A percentile compares a stretch with the other conserved stretches of the same genome.
Conservation (phyloP, 2,797 vertebrate species). For the Bradypodion pumilum region DNA sequence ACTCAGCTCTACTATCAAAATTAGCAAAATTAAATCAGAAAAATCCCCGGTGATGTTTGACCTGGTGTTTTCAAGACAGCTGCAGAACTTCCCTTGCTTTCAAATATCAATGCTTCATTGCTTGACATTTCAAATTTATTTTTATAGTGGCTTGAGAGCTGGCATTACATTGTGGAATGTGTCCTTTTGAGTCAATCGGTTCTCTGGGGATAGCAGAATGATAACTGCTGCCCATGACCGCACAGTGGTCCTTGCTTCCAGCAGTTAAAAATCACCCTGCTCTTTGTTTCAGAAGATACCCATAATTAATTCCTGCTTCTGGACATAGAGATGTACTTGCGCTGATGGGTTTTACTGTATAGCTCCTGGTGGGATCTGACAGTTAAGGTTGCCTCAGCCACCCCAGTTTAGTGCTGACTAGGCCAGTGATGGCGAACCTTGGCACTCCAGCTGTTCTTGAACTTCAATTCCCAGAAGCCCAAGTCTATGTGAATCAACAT, state of each 20-base stretch:
- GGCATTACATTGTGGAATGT: accelerated
- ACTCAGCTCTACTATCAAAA: background rate
- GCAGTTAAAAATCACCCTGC: background rate
- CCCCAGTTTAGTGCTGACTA: background rate
- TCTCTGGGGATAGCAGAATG: background rate
- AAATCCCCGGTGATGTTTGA: background rate
- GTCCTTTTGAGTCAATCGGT: background rate
- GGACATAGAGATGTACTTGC: background rate
- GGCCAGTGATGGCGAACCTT: too few relatives aligned
- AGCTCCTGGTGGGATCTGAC: background rate
- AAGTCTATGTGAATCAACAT: too few relatives aligned
- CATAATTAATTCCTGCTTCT: slow-evolving; percentile 10
- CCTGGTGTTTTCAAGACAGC: background rate
- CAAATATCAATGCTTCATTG: background rate
- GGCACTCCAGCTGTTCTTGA: too few relatives aligned
- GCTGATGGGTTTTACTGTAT: background rate
- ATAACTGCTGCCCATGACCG: accelerated
- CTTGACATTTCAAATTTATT: background rate
- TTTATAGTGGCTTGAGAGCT: background rate
- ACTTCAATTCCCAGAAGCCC: too few relatives aligned
- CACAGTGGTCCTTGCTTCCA: background rate
- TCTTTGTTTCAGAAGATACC: background rate
- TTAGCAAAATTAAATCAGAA: background rate
- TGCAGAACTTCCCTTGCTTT: background rate
- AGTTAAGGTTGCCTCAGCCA: slow-evolving; percentile 56